These are phyloP conservation scores for Hemiprocne comata DNA, from an alignment of 2,113 vertebrate genomes.

Conservation along the genomic window DNA sequence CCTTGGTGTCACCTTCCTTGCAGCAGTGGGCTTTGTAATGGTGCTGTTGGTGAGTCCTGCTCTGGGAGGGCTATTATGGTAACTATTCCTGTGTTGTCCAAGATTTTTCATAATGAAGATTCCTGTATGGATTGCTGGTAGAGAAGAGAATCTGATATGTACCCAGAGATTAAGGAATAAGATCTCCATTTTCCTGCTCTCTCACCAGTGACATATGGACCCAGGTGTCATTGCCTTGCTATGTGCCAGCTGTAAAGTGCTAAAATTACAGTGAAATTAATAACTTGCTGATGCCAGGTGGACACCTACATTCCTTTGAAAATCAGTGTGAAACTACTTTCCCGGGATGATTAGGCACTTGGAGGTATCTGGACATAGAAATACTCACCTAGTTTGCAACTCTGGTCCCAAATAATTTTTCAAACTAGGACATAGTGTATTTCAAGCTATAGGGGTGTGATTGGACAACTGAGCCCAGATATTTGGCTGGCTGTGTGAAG, in stretches of 20 bases:
- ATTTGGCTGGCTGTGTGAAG: background rate
- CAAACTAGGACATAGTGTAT: background rate
- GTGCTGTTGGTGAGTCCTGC: background rate
- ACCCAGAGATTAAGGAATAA: background rate
- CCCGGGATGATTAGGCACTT: background rate
- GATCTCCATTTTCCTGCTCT: background rate
- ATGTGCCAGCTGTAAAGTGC: background rate
- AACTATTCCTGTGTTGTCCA: background rate
- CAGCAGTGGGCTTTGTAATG: background rate
- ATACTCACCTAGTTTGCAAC: background rate
- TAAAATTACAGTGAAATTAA: background rate
- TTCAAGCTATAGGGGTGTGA: background rate
- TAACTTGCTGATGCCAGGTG: background rate
- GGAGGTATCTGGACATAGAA: background rate
- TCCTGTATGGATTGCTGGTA: background rate
- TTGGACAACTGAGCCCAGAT: background rate
- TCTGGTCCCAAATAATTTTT: background rate
- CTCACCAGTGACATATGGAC: background rate
- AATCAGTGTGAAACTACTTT: background rate
- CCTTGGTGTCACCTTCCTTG: rapidly evolving
- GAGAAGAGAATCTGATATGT: background rate
- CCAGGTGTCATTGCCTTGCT: background rate
- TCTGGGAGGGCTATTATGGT: background rate
- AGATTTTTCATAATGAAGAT: background rate
- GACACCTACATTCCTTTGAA: background rate